Percentiles rank a stretch among this genome's conserved stretches.
Conservation (phyloP, 2,113 vertebrate genomes). For the Turnix velox region DNA sequence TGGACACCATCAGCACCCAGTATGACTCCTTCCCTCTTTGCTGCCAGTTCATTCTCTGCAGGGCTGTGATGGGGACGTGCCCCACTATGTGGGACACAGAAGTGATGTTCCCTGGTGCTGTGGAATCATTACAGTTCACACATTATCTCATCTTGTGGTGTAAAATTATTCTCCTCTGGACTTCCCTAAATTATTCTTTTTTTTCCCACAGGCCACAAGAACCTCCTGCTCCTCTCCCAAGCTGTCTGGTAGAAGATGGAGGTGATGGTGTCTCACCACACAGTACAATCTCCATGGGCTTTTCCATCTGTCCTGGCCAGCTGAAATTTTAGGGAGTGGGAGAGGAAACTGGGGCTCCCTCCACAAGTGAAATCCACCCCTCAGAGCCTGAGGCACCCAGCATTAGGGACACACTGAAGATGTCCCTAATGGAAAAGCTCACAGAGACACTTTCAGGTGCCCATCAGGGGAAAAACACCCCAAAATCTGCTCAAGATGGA, state of each 20-base stretch:
- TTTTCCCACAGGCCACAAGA: not conserved
- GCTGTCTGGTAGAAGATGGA: not conserved
- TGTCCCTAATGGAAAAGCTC: not conserved
- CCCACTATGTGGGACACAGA: not conserved
- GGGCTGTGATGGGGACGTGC: not conserved
- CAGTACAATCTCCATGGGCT: not conserved
- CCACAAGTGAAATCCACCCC: no score
- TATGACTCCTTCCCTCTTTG: not conserved
- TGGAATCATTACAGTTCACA: rapidly evolving
- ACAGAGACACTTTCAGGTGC: not conserved
- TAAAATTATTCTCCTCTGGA: not conserved
- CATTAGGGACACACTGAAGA: not conserved
- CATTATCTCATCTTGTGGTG: not conserved
- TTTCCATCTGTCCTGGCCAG: rapidly evolving
- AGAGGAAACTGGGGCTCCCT: no score
- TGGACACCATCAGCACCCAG: no score
- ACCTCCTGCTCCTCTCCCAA: not conserved
- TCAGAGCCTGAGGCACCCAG: no score
- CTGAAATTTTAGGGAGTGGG: no score
- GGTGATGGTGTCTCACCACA: rapidly evolving
- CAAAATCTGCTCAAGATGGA: not conserved
- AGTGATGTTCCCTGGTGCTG: rapidly evolving
- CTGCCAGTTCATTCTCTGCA: rapidly evolving
- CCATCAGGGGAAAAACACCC: not conserved
- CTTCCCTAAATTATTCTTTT: not conserved